phyloP scores from a whole-genome alignment of 2,888 invertebrate genomes.

The Agrotis segetum region DNA sequence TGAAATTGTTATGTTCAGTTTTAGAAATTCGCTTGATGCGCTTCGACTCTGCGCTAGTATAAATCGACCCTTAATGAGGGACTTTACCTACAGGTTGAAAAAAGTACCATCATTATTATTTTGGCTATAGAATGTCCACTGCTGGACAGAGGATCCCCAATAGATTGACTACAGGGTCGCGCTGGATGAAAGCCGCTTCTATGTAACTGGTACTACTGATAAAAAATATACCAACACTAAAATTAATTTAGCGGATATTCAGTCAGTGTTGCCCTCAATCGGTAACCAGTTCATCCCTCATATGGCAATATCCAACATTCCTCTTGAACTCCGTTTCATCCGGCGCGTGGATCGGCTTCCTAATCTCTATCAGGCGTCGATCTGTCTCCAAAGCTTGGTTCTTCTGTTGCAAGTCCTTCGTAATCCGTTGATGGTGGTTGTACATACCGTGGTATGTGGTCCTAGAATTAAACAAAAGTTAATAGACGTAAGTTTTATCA shows the following conservation, averaged over 20 bases:
- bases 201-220: too few relatives aligned
- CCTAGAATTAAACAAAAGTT: conserved; percentile 71
- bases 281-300: conserved; percentile 92
- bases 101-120: too few relatives aligned
- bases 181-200: too few relatives aligned
- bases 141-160: too few relatives aligned
- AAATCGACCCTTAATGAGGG: too few relatives aligned
- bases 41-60: too few relatives aligned
- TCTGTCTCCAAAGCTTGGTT: conserved; percentile 95
- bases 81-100: too few relatives aligned
- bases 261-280: conserved; percentile 54
- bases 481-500: too few relatives aligned
- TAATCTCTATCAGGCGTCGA: conserved; percentile 93
- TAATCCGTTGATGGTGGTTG: conserved; percentile 89
- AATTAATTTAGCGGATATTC: not conserved
- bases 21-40: too few relatives aligned
- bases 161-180: too few relatives aligned
- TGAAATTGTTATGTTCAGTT: too few relatives aligned
- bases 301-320: conserved; percentile 93
- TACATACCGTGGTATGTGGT: conserved; percentile 92
- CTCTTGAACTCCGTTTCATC: conserved; percentile 92
- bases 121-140: too few relatives aligned
- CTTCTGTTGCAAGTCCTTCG: conserved; percentile 94
- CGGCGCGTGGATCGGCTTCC: conserved; percentile 90
- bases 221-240: not conserved